Percentiles rank a stretch among this genome's conserved stretches.
Conservation (phyloP, 2,888 invertebrate species). For the Hypselothyrea guttata region DNA sequence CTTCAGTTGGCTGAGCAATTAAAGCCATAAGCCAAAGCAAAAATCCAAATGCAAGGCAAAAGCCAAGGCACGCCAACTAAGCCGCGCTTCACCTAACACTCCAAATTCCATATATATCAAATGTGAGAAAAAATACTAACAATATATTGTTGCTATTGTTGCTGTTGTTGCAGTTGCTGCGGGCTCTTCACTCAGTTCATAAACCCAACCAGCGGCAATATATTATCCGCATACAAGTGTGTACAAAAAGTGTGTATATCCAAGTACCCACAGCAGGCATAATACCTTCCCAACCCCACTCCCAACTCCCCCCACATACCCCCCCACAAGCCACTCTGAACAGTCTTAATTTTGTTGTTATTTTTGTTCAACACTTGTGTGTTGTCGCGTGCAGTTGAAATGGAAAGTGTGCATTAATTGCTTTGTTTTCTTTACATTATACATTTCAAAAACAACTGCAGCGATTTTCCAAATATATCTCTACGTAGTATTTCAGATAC, state of each 20-base stretch:
- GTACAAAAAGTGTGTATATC: constrained; percentile 11
- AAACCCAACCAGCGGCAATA: constrained; percentile 32
- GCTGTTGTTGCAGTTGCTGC: constrained; percentile 22
- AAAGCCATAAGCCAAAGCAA: constrained; percentile 31
- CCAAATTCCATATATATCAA: constrained; percentile 51
- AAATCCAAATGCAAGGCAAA: constrained; percentile 10
- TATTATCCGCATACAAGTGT: constrained; percentile 32
- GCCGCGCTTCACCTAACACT: constrained; percentile 54
- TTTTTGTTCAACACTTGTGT: constrained; percentile 10
- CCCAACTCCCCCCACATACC: background rate
- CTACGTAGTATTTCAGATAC: too few species aligned
- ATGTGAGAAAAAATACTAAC: constrained; percentile 45
- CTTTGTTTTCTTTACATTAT: constrained; percentile 50
- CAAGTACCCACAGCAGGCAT: constrained; percentile 27
- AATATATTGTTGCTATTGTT: constrained; percentile 27
- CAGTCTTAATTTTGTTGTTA: background rate
- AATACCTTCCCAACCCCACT: constrained; percentile 23
- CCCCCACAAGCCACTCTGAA: background rate
- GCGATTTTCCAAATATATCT: constrained; percentile 6
- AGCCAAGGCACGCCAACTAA: constrained; percentile 33
- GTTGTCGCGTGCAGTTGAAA: constrained; percentile 67
- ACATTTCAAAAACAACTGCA: constrained; percentile 1
- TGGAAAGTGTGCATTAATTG: constrained; percentile 72
- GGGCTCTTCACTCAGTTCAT: constrained; percentile 27
- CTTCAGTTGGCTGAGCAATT: constrained; percentile 54